Evolutionary conservation across 1,140 invertebrate genomes (phyloP).

Genomic region (Epicauta chinensis): DNA sequence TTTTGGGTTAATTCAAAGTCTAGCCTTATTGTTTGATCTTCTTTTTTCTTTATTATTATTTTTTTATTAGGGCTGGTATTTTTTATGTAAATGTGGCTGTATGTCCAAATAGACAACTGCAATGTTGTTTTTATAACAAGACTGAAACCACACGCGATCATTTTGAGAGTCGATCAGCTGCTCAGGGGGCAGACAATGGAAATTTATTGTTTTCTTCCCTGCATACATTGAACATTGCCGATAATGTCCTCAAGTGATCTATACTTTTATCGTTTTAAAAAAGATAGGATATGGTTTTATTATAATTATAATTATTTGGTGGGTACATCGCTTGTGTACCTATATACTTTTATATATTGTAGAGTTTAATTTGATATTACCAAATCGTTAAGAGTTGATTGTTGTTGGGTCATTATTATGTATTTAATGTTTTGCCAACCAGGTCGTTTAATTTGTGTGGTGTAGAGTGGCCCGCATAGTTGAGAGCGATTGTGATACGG

Average conservation of each 20-base stretch:
- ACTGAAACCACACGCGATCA: conserved; percentile 14
- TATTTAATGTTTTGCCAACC: conserved; percentile 17
- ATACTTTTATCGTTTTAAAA: conserved; percentile 1
- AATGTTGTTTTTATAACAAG: conserved; percentile 18
- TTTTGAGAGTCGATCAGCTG: conserved; percentile 17
- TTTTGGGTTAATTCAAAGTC: too few relatives aligned
- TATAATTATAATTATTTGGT: too few relatives aligned
- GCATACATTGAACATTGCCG: conserved; percentile 13
- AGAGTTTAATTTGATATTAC: conserved; percentile 4
- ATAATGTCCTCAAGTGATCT: conserved; percentile 7
- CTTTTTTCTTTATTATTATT: too few relatives aligned
- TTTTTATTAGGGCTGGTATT: not conserved
- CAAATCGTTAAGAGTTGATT: conserved; percentile 15
- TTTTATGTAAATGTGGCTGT: conserved; percentile 14
- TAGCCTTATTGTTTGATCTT: too few relatives aligned
- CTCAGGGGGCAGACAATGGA: conserved; percentile 16
- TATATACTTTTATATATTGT: not conserved
- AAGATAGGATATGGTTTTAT: not conserved
- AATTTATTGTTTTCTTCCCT: conserved; percentile 14
- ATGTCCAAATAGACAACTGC: conserved; percentile 15
- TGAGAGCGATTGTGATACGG: conserved; percentile 27
- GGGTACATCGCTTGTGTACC: not conserved
- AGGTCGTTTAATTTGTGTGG: conserved; percentile 18
- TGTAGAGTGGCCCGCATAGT: conserved; percentile 24
- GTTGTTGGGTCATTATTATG: conserved; percentile 15